Base-by-base conservation (phyloP, 2,888 invertebrate genomes). In the Xanthia togata region DNA sequence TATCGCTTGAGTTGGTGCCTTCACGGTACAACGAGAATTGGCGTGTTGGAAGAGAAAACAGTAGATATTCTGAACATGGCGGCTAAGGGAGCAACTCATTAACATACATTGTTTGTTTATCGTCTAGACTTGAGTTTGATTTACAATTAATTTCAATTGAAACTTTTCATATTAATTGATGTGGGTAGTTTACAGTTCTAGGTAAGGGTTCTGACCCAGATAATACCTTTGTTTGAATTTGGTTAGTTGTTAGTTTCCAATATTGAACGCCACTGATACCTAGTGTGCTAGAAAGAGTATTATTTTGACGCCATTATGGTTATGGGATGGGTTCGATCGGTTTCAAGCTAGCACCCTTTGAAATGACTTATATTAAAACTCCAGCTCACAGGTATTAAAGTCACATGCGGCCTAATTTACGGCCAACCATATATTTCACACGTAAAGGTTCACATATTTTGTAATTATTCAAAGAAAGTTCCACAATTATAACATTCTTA, bases 91-190 rank as follows among this genome's bases (percentile, higher is more conserved):
- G 65, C 38, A 41, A 65, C 79, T 83, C 79, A 84, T 86, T 76
- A 80, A 76, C 78, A 79, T 78, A 78, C 72, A 79, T 76, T 89
- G 83, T 89, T 86, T 83, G 74, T 70, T 53, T 31, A 79, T 38
- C 65, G 88, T 86, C 88, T 88, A 86, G 88, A 70, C 86, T 65
- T n/a, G 31, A 67, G 76, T 64, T 70, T 71, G 69, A 59, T 83
- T 78, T 68, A 63, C 62, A 38, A 31, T 76, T 53, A 76, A 64
- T 76, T 82, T 75, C 41, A 76, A 50, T 63, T 67, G n/a, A 53
- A 82, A 57, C 64, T 81, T 81, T 80, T 81, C 57, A 38, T 81
- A 44, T 64, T 81, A 81, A 55, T 65, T 55, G 17, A 64, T 65
- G 55, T 70, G 53, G 53, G 31, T 73, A 68, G 44, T 68, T 81